Evolutionary conservation across 2,113 vertebrate species (phyloP).

Genomic region (Dicentrarchus labrax): DNA sequence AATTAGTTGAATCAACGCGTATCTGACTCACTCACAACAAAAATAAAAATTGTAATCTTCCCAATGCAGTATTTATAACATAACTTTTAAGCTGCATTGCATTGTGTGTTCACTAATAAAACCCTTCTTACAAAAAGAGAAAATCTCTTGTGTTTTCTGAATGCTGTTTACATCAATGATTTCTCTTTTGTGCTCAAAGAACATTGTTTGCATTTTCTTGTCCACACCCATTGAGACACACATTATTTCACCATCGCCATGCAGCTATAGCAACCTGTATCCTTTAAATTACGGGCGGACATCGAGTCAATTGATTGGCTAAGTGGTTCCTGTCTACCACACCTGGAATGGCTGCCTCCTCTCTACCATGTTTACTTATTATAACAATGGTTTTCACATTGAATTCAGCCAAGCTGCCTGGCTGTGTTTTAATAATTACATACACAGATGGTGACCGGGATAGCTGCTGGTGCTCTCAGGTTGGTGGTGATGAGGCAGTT

Average conservation of each 20-base stretch:
- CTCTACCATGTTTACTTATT: constrained; percentile 42
- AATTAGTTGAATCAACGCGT: not conserved
- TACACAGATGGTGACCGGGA: constrained; percentile 52
- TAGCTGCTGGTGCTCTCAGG: not conserved
- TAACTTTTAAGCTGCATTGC: no score
- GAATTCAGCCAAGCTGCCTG: constrained; percentile 23
- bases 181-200: not conserved
- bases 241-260: not conserved
- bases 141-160: not conserved
- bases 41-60: not conserved
- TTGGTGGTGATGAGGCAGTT: not conserved
- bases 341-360: constrained; percentile 37
- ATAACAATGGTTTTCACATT: constrained; percentile 5
- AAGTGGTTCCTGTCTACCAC: constrained; percentile 22
- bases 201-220: not conserved
- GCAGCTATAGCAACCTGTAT: not conserved
- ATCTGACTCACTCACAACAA: not conserved
- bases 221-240: not conserved
- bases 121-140: not conserved
- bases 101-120: no score
- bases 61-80: not conserved
- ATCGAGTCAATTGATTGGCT: constrained; percentile 15
- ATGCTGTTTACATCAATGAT: not conserved
- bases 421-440: constrained; percentile 60
- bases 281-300: not conserved